These are phyloP conservation scores for Tachypleus tridentatus DNA, from an alignment of 1,140 invertebrate genomes.

Conservation along the genomic window DNA sequence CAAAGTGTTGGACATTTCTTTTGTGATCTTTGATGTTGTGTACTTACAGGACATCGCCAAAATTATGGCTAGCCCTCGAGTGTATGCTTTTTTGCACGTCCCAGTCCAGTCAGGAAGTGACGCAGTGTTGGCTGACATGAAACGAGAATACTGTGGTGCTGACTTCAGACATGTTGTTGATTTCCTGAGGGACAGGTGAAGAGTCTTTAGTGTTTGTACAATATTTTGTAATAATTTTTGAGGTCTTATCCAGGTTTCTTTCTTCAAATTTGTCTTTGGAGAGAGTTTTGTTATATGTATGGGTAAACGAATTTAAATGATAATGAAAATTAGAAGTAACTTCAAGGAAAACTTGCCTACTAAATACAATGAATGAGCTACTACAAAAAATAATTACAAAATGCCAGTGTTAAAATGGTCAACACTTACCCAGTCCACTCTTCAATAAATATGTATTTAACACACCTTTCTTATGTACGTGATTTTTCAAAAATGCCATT, in stretches of 20 bases:
- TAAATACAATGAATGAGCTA: too few species aligned
- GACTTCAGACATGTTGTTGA: slow-evolving; percentile 87
- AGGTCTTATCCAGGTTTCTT: slow-evolving; percentile 9
- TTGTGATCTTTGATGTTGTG: not conserved
- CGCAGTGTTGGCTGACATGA: slow-evolving; percentile 87
- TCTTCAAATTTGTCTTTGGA: not conserved
- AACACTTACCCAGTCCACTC: too few species aligned
- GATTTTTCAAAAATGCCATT: too few species aligned
- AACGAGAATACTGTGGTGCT: slow-evolving; percentile 74
- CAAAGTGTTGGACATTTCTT: slow-evolving; percentile 3
- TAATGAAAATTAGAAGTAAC: too few species aligned
- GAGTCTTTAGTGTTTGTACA: slow-evolving; percentile 1
- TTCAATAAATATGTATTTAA: too few species aligned
- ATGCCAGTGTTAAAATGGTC: too few species aligned
- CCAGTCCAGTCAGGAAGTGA: slow-evolving; percentile 96
- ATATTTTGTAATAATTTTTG: not conserved
- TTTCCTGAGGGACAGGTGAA: slow-evolving; percentile 57
- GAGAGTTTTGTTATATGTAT: too few species aligned
- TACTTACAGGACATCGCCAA: slow-evolving; percentile 60
- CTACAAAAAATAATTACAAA: too few species aligned
- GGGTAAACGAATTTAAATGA: too few species aligned
- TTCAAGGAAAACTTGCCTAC: too few species aligned
- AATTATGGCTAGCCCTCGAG: slow-evolving; percentile 74
- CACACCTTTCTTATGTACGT: too few species aligned
- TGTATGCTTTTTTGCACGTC: slow-evolving; percentile 92